A percentile compares a stretch with the other conserved stretches of the same genome.
These are phyloP conservation scores for Sarcophaga caerulescens DNA, from an alignment of 2,888 invertebrate species.

Conservation along the genomic window DNA sequence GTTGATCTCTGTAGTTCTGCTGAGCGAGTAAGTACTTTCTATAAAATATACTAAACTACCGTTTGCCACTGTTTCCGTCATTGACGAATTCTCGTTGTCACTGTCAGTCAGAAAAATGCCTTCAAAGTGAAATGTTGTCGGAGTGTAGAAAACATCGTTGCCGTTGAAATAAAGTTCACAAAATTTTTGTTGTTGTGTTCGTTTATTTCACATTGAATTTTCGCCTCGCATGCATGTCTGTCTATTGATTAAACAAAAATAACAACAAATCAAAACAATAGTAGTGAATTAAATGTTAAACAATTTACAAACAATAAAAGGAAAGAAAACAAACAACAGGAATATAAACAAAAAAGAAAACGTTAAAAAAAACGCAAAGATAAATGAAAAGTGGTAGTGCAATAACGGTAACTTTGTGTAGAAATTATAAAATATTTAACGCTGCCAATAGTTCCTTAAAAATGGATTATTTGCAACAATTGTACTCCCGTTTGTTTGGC, in stretches of 20 bases:
- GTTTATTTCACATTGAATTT: not conserved
- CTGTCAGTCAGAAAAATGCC: constrained; percentile 41
- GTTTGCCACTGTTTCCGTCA: not conserved
- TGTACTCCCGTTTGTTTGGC: constrained; percentile 56
- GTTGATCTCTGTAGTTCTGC: not conserved
- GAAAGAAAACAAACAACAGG: not conserved
- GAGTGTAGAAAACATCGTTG: constrained; percentile 13
- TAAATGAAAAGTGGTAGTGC: constrained; percentile 39
- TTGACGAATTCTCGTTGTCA: not conserved
- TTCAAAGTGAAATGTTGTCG: constrained; percentile 39
- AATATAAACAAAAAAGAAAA: constrained; percentile 15
- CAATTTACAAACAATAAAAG: not conserved
- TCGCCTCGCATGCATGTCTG: not conserved
- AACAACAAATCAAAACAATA: constrained; percentile 14
- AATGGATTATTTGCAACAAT: constrained; percentile 61
- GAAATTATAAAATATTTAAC: constrained; percentile 3
- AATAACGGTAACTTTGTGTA: constrained; percentile 29
- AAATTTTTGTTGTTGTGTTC: constrained; percentile 7
- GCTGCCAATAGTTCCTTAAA: constrained; percentile 1
- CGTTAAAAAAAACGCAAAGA: not conserved
- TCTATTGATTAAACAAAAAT: constrained; percentile 54
- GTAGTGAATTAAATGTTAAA: not conserved
- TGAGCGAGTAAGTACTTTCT: constrained; percentile 1
- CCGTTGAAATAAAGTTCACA: constrained; percentile 31
- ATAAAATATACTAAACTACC: not conserved